Evolutionary conservation across 2,113 vertebrate genomes (phyloP), one percentile per base, ranked within the genome.

Genomic region (Diphyllodes magnificus): DNA sequence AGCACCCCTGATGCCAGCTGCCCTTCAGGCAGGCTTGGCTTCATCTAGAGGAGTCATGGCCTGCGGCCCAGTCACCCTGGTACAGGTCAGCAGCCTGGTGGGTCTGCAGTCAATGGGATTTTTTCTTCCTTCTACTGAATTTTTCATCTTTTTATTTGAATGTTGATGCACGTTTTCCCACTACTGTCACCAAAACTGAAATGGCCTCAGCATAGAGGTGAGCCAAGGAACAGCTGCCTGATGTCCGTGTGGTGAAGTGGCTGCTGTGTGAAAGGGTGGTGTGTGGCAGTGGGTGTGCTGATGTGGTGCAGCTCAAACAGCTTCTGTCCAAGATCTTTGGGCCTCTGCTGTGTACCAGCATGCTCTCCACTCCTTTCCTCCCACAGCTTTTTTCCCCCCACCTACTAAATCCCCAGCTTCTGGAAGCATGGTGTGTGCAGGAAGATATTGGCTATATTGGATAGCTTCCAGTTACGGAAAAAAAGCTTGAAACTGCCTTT

Each of bases 151-250:
- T 82, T 31, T 8, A 33, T 50, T 66, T 68, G 13, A 31, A 27
- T 45, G 33, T 31, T 57, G 31, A 7, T 22, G 14, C 6, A 59
- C 25, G 6, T 53, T 86, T 82, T 56, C 35, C 45, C 54, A 15
- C 28, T 50, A 5, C 39, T 73, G n/a, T 35, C 45, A 42, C 65
- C 27, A 66, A 59, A 91, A 65, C 27, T 39, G 60, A 37, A 72
- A 18, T 1, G 7, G 2, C 12, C 21, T 23, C 25, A 19, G 18
- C 0, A 0, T 4, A 39, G 72, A 70, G 44, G 24, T 20, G 59
- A 83, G 68, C 68, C 54, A 60, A 72, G 28, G 59, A 44, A 5
- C 16, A 73, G 49, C 40, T 53, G 40, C 31, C 49, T 31, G 54
- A 15, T 15, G 35, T 39, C 86, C 15, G 3, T 10, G 45, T 16